Conservation (phyloP, 2,888 invertebrate species). For the Eupithecia pulchellata region DNA sequence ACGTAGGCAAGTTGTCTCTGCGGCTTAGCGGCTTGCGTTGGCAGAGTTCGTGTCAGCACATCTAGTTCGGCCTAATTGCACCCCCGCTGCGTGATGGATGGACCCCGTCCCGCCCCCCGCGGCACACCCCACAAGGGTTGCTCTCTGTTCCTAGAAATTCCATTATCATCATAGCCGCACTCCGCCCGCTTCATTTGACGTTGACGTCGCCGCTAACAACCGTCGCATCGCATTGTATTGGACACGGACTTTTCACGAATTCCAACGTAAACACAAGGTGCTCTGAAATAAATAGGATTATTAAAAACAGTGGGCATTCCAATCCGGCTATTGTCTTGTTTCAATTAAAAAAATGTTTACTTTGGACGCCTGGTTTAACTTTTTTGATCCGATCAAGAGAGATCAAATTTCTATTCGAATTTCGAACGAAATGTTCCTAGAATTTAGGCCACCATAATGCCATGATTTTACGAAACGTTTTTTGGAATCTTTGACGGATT, state of each 20-base stretch:
- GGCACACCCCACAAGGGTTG: constrained; percentile 79
- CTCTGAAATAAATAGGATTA: constrained; percentile 39
- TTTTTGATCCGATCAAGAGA: constrained; percentile 28
- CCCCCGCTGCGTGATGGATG: constrained; percentile 79
- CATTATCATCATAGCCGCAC: constrained; percentile 72
- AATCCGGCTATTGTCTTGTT: constrained; percentile 16
- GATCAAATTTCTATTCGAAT: constrained; percentile 28
- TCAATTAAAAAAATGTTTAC: constrained; percentile 21
- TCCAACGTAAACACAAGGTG: constrained; percentile 49
- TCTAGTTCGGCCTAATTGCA: constrained; percentile 73
- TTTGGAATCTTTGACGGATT: constrained; percentile 6
- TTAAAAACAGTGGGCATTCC: constrained; percentile 14
- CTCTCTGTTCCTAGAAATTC: constrained; percentile 83
- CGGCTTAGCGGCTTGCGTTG: constrained; percentile 48
- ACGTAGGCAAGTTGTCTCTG: constrained; percentile 30
- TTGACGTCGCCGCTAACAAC: constrained; percentile 66
- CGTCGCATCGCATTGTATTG: constrained; percentile 50
- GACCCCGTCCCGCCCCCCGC: constrained; percentile 57
- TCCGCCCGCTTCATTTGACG: constrained; percentile 69
- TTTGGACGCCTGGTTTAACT: constrained; percentile 15
- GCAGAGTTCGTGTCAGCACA: constrained; percentile 78
- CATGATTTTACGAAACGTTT: constrained; percentile 15
- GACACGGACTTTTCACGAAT: constrained; percentile 56
- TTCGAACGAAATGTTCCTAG: constrained; percentile 21
- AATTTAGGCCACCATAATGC: constrained; percentile 22